Evolutionary conservation across 2,113 vertebrate species (phyloP), one percentile per base, ranked within the genome.

Genomic region (Gymnorhina tibicen): DNA sequence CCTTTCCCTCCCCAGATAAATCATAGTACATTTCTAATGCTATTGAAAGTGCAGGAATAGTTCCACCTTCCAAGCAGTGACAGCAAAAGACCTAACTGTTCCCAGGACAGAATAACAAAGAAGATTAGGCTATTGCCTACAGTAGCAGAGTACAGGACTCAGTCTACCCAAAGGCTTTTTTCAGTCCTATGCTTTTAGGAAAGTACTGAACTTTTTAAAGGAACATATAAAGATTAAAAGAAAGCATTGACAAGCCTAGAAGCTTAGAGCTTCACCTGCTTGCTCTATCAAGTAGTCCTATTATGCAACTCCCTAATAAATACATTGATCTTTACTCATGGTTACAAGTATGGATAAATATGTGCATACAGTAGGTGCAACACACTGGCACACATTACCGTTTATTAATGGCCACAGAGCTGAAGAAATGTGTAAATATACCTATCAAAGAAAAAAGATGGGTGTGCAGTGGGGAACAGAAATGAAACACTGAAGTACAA

Each of bases 281-380:
- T 62, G 50, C 50, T 77, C 19, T 46, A 77, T 19, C 2, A 5
- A 89, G 23, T 21, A 62, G 87, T 42, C 24, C n/a, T 69, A 19
- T 42, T 66, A 58, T 35, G 55, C 41, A 69, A 12, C 42, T 52
- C 32, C 28, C 68, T 59, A 50, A 23, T 10, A 84, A 80, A 33
- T 3, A 74, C 5, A 41, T 4, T 44, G 72, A 46, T 33, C 32
- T 83, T 73, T 59, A 53, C 7, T 73, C 10, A 11, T 7, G 6
- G 55, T 79, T 79, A 42, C 39, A 68, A 46, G 4, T 24, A 52
- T 2, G 77, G 16, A 70, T 16, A 79, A 87, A 87, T 55, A 58
- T 0, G 4, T n/a, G 41, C 14, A 39, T 22, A 56, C 12, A 47
- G 41, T 16, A 72, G 1, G 1, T 32, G 55, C 44, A 73, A 46